Evolutionary conservation across 2,888 invertebrate genomes (phyloP).

Genomic region (Tetropium fuscum): DNA sequence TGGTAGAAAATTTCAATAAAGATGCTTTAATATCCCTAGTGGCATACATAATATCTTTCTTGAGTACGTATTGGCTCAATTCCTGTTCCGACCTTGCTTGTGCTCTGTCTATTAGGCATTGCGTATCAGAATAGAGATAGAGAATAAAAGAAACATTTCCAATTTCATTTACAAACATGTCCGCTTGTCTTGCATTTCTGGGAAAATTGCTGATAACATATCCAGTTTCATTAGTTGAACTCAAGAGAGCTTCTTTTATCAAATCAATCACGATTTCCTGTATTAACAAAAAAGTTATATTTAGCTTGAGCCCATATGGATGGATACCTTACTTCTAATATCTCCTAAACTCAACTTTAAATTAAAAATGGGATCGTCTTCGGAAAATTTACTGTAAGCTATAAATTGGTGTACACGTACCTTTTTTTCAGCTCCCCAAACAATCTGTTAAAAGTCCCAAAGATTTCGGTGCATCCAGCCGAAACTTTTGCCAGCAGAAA

Average conservation of each 20-base stretch:
- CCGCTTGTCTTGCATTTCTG: constrained; percentile 64
- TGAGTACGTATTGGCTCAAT: constrained; percentile 38
- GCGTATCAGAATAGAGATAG: constrained; percentile 52
- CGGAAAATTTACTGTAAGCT: no score
- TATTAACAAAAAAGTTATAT: constrained; percentile 31
- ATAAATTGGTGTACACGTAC: no score
- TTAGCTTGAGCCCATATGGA: no score
- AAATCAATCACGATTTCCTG: constrained; percentile 70
- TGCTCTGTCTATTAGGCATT: constrained; percentile 46
- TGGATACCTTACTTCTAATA: no score
- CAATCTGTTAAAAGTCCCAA: no score
- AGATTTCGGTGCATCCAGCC: no score
- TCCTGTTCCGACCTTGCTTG: constrained; percentile 31
- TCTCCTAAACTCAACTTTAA: no score
- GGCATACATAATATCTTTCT: constrained; percentile 44
- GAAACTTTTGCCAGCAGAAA: no score
- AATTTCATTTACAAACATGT: constrained; percentile 58
- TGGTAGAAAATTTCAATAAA: constrained; percentile 34
- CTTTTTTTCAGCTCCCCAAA: no score
- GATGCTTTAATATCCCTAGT: constrained; percentile 51
- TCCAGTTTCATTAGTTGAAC: constrained; percentile 65
- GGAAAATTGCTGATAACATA: constrained; percentile 72
- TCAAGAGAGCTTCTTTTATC: constrained; percentile 70
- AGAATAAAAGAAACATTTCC: constrained; percentile 56
- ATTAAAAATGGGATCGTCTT: no score